Conservation (phyloP, 2,888 invertebrate species). For the Temnothorax rugatulus region DNA sequence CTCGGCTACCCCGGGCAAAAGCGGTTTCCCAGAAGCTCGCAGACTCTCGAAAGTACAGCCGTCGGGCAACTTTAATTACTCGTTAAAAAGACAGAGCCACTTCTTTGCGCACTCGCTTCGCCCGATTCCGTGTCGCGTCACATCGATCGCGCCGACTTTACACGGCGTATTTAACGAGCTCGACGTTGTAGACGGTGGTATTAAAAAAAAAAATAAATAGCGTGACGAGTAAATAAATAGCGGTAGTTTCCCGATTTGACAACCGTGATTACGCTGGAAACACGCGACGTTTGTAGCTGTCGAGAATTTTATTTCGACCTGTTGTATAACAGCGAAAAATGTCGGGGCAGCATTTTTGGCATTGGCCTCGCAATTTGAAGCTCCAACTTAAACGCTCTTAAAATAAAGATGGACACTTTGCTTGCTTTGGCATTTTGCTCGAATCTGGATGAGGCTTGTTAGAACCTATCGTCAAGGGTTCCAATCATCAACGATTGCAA, state of each 20-base stretch:
- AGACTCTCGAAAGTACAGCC: slow-evolving; percentile 23
- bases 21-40: background rate
- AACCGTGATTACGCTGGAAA: background rate
- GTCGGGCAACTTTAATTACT: slow-evolving; percentile 26
- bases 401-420: background rate
- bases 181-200: background rate
- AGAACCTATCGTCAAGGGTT: background rate
- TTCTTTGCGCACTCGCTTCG: slow-evolving; percentile 29
- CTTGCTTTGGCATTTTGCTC: background rate
- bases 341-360: background rate
- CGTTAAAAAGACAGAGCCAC: slow-evolving; percentile 50
- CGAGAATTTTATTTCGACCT: background rate
- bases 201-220: slow-evolving; percentile 4
- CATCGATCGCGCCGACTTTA: slow-evolving; percentile 42
- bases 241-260: background rate
- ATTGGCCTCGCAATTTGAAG: background rate
- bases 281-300: background rate
- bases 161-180: slow-evolving; percentile 16
- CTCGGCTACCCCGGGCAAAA: background rate
- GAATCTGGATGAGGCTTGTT: background rate
- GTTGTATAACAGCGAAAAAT: background rate
- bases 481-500: too few species aligned
- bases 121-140: slow-evolving; percentile 10
- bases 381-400: background rate
- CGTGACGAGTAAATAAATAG: background rate